Conservation (phyloP, 2,113 vertebrate species). For the Chamaetylas fuelleborni region DNA sequence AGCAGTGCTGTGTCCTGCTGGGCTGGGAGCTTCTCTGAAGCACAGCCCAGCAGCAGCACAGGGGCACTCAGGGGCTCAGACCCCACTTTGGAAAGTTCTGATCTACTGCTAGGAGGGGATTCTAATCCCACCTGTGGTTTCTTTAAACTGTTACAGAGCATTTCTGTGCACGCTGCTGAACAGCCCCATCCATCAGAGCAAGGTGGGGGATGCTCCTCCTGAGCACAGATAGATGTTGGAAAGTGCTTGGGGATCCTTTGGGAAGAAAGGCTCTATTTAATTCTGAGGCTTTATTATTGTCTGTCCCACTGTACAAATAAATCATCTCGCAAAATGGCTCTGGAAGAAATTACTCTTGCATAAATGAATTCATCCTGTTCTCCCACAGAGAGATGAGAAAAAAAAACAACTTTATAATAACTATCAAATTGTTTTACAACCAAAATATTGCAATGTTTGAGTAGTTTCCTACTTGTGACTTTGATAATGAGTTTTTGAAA, state of each 20-base stretch:
- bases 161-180: background rate
- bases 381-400: conserved; percentile 29
- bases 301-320: conserved; percentile 48
- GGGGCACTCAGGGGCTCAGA: background rate
- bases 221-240: background rate
- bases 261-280: conserved; percentile 38
- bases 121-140: background rate
- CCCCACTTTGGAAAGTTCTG: background rate
- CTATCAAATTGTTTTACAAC: conserved; percentile 64
- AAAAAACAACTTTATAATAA: conserved; percentile 31
- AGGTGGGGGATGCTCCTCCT: background rate
- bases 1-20: background rate
- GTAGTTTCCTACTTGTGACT: conserved; percentile 39
- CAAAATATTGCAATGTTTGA: conserved; percentile 46
- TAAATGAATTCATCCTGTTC: conserved; percentile 54
- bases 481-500: conserved; percentile 69
- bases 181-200: conserved; percentile 13
- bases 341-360: conserved; percentile 45
- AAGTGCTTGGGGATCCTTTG: background rate
- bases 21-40: background rate
- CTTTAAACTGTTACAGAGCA: background rate
- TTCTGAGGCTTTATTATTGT: conserved; percentile 44
- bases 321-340: conserved; percentile 42
- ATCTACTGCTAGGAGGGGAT: background rate
- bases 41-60: background rate